Conservation (phyloP, 2,797 vertebrate genomes). For the Falco biarmicus region DNA sequence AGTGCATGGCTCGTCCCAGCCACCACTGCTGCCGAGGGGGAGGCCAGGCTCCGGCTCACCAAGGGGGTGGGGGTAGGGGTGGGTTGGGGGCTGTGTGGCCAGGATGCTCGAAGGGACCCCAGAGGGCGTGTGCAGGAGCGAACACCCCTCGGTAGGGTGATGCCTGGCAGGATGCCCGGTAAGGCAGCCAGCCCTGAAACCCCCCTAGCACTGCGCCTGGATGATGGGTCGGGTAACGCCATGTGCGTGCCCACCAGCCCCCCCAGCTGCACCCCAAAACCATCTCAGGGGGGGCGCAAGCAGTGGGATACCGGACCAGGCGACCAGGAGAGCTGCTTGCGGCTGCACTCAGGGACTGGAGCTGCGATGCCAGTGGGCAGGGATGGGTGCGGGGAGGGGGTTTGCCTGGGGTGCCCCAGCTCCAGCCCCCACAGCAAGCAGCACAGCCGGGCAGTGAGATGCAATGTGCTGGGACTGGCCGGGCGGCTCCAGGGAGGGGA, state of each 20-base stretch:
- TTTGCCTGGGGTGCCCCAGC: rapidly evolving
- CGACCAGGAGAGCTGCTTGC: neutral
- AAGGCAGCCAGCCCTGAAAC: neutral
- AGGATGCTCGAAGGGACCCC: neutral
- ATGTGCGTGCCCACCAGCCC: neutral
- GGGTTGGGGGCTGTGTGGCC: rapidly evolving
- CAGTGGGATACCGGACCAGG: neutral
- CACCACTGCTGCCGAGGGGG: neutral
- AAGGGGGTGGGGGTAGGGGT: neutral
- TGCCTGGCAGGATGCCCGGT: rapidly evolving
- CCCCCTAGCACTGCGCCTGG: rapidly evolving
- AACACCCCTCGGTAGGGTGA: rapidly evolving
- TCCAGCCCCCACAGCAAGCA: neutral
- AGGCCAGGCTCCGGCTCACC: neutral
- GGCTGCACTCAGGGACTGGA: rapidly evolving
- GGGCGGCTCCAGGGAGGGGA: slow-evolving; percentile 28
- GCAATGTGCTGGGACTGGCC: neutral
- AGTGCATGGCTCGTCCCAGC: neutral
- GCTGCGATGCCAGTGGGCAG: rapidly evolving
- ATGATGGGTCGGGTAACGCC: rapidly evolving
- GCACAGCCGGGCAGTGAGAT: neutral
- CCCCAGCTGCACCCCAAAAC: neutral
- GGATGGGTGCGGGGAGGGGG: neutral
- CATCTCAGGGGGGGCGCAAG: rapidly evolving
- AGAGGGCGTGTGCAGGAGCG: rapidly evolving